Evolutionary conservation across 2,797 vertebrate genomes (phyloP).

Genomic region (Gobio occitaniae): DNA sequence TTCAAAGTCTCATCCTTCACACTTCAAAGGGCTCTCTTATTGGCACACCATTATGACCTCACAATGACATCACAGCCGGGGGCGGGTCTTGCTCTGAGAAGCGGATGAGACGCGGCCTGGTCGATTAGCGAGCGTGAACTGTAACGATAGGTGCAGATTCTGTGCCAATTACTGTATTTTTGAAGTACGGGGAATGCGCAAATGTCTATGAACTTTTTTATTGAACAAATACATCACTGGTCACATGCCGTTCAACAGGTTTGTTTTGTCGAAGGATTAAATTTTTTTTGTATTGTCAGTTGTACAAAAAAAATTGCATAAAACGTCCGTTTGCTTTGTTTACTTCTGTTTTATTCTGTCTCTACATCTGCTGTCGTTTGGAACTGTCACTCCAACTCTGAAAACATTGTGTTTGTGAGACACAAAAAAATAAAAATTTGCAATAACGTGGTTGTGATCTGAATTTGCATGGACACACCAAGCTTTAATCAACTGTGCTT

Average conservation of each 20-base stretch:
- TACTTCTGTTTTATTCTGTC: background rate
- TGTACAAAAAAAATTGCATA: conserved; percentile 40
- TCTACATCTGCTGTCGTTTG: conserved; percentile 66
- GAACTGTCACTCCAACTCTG: conserved; percentile 45
- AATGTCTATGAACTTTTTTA: conserved; percentile 82
- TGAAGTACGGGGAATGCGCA: conserved; percentile 65
- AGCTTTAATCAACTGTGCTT: conserved; percentile 21
- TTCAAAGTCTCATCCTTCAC: background rate
- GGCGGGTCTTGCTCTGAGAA: background rate
- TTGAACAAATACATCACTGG: conserved; percentile 62
- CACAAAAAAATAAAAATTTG: conserved; percentile 64
- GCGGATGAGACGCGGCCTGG: background rate
- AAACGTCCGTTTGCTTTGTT: conserved; percentile 57
- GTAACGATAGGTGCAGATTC: conserved; percentile 41
- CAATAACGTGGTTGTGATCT: conserved; percentile 54
- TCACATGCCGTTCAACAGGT: conserved; percentile 42
- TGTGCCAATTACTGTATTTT: conserved; percentile 65
- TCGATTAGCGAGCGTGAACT: background rate
- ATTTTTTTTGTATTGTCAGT: conserved; percentile 53
- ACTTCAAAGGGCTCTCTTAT: conserved; percentile 30
- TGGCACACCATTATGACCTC: conserved; percentile 6
- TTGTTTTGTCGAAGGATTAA: conserved; percentile 60
- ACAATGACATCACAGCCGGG: conserved; percentile 16
- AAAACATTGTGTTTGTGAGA: conserved; percentile 68
- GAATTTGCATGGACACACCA: conserved; percentile 7